Conservation (phyloP, 2,888 invertebrate genomes). For the Torymus tubicola region DNA sequence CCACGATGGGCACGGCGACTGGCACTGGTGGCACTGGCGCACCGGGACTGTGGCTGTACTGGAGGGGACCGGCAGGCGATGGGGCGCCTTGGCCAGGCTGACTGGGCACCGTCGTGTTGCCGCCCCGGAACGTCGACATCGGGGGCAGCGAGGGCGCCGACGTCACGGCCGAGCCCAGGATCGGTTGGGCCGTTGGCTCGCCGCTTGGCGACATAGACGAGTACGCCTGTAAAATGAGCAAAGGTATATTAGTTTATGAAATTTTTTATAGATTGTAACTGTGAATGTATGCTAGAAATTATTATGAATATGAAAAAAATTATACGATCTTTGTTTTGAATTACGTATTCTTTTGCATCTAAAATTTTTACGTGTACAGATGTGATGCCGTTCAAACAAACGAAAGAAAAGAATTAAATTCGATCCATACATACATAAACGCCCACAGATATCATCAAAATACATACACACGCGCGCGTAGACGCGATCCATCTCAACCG, state of each 20-base stretch:
- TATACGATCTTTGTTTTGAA: too few relatives aligned
- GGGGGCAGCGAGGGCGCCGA: slow-evolving; percentile 79
- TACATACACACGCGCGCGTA: too few relatives aligned
- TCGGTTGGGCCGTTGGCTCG: slow-evolving; percentile 80
- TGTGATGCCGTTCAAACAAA: too few relatives aligned
- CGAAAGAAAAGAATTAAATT: too few relatives aligned
- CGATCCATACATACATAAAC: too few relatives aligned
- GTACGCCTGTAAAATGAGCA: slow-evolving; percentile 71
- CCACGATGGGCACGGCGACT: slow-evolving; percentile 74
- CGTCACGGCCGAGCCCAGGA: slow-evolving; percentile 78
- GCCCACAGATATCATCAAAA: too few relatives aligned
- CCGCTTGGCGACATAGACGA: slow-evolving; percentile 78
- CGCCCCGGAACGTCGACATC: slow-evolving; percentile 77
- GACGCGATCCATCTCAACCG: not conserved
- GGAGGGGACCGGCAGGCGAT: slow-evolving; percentile 77
- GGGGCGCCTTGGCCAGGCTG: slow-evolving; percentile 78
- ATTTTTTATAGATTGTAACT: too few relatives aligned
- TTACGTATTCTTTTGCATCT: too few relatives aligned
- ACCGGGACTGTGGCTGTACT: slow-evolving; percentile 78
- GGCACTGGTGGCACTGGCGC: slow-evolving; percentile 71
- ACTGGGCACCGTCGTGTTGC: slow-evolving; percentile 77
- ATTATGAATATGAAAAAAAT: too few relatives aligned
- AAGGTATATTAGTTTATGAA: too few relatives aligned
- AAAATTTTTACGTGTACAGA: too few relatives aligned
- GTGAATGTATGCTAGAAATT: too few relatives aligned